phyloP scores from a whole-genome alignment of 2,113 vertebrate genomes.

The Pandion haliaetus region DNA sequence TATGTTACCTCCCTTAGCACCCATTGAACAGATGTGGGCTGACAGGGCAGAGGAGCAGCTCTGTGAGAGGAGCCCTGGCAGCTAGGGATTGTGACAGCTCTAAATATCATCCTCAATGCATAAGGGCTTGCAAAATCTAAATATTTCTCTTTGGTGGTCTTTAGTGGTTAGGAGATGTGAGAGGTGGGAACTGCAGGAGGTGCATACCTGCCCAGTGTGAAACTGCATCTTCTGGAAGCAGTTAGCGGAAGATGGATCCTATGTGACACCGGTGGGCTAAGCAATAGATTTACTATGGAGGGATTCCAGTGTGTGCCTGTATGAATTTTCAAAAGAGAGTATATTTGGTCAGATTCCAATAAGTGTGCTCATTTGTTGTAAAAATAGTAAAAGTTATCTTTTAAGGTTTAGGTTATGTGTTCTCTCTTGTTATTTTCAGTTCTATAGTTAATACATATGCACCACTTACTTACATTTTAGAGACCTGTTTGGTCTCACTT shows the following conservation, averaged over 20 bases:
- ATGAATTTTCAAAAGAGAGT: neutral
- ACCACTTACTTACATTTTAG: neutral
- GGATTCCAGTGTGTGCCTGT: neutral
- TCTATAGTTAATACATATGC: neutral
- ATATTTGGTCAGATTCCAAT: neutral
- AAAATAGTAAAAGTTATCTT: neutral
- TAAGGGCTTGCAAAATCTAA: neutral
- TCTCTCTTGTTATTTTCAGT: neutral
- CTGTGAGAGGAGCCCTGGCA: neutral
- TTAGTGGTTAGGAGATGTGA: neutral
- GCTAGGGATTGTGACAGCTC: neutral
- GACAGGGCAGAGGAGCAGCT: neutral
- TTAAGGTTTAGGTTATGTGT: neutral
- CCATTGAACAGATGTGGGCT: neutral
- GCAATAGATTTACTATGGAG: neutral
- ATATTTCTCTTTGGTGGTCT: neutral
- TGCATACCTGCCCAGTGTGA: neutral
- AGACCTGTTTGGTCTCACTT: neutral
- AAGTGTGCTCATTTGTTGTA: neutral
- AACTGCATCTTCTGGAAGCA: neutral
- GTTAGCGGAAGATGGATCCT: neutral
- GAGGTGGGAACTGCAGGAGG: neutral
- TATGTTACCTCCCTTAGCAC: neutral
- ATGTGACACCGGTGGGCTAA: neutral
- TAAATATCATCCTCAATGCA: neutral